Evolutionary conservation across 2,797 vertebrate species (phyloP), one percentile per base, ranked within the genome.

Genomic region (Phaenicophaeus curvirostris): DNA sequence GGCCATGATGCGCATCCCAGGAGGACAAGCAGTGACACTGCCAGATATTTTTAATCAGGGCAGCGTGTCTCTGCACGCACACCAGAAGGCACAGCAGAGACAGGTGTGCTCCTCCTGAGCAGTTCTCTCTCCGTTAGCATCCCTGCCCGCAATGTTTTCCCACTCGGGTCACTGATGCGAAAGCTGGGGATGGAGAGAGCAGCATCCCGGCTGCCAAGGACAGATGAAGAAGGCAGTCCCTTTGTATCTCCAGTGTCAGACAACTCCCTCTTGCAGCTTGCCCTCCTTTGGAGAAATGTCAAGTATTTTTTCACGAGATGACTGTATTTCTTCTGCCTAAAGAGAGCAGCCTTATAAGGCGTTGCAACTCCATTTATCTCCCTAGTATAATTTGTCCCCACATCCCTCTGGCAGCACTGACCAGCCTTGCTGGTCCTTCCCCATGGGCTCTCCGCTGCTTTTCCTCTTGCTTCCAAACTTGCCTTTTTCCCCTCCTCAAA

Each of bases 71-170:
- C 35, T 59, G 27, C 75, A 12, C 8, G 51, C 67, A 55, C 14
- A 13, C 24, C 92, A 96, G 89, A 92, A 96, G 79, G 88, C 35
- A 55, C 2, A 30, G 71, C 59, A 35, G 88, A 51, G 91, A 5
- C 8, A 41, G 14, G 7, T 5, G 28, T 41, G 50, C 67, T 90
- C 27, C 88, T 94, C 63, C 81, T 9, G 24, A 79, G 87, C 59
- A 39, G 50, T 58, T 68, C 46, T 63, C 35, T 44, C 53, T 55
- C 69, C 51, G 4, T 31, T 7, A 65, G 30, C 72, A 33, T 71
- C 93, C 69, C 66, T 93, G 82, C 85, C 62, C 90, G 89, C 58
- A 1, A 2, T 41, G 69, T 84, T 88, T 83, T 85, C 80, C 74
- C 65, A 4, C 50, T 46, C 51, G 83, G 69, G 21, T 55, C 51